phyloP scores from a whole-genome alignment of 2,797 vertebrate genomes.

The Bovichtus variegatus region DNA sequence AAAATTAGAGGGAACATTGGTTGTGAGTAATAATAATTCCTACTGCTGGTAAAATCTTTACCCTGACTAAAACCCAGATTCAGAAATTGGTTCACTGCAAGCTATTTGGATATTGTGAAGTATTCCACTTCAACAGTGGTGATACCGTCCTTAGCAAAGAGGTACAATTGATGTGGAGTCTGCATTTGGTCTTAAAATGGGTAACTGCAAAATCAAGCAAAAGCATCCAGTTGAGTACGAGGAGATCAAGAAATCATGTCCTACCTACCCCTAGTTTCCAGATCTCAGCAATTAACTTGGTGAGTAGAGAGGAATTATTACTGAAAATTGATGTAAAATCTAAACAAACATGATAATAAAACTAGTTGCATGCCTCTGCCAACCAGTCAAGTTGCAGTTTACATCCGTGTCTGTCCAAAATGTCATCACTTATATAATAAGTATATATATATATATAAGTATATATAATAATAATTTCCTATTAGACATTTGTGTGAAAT shows the following conservation, averaged over 20 bases:
- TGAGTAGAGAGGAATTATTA: neutral
- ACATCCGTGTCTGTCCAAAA: no score
- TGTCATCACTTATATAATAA: no score
- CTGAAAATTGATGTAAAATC: no score
- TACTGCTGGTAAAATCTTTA: neutral
- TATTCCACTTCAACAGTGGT: neutral
- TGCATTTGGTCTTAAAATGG: neutral
- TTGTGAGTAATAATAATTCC: neutral
- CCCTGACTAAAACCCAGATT: neutral
- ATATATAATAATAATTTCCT: no score
- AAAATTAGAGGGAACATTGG: no score
- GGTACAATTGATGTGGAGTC: neutral
- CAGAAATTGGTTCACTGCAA: neutral
- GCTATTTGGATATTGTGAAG: neutral
- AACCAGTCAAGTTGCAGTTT: no score
- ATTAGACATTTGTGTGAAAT: no score
- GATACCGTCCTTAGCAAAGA: neutral
- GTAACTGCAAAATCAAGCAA: neutral
- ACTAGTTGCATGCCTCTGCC: no score
- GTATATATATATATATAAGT: no score
- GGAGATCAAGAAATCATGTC: neutral
- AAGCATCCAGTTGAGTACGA: neutral
- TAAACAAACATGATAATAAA: no score
- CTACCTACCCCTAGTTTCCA: neutral
- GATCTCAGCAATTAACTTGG: neutral